These are phyloP conservation scores for Hemaris fuciformis DNA, from an alignment of 2,888 invertebrate species.

Conservation along the genomic window DNA sequence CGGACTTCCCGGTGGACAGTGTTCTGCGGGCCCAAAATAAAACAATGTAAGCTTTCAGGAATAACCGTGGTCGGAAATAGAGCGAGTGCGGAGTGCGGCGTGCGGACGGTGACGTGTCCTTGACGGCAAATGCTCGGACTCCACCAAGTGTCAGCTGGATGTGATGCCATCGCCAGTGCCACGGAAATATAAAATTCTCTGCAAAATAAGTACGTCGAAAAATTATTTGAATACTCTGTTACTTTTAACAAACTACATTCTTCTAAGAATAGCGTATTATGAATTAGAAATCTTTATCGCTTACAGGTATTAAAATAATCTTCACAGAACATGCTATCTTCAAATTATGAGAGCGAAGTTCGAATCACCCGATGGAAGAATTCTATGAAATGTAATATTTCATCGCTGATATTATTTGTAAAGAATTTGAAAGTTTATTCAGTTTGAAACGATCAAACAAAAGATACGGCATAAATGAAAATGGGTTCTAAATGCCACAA, in stretches of 20 bases:
- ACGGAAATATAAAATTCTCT: constrained; percentile 28
- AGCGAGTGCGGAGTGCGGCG: constrained; percentile 35
- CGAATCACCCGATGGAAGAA: background rate
- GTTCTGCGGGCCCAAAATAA: constrained; percentile 66
- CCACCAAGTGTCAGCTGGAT: constrained; percentile 63
- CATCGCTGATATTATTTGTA: background rate
- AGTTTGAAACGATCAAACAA: too few relatives aligned
- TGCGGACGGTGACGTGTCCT: constrained; percentile 68
- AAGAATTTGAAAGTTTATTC: background rate
- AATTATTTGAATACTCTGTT: background rate
- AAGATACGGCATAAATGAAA: background rate
- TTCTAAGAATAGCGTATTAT: background rate
- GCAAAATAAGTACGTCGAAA: background rate
- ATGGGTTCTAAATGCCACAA: background rate
- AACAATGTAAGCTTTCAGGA: constrained; percentile 78
- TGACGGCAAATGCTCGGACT: constrained; percentile 53
- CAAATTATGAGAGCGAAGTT: background rate
- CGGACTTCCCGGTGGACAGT: constrained; percentile 67
- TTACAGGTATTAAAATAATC: background rate
- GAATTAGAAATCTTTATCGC: background rate
- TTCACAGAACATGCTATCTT: background rate
- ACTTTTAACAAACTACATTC: background rate
- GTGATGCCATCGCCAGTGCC: constrained; percentile 34
- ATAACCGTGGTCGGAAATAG: constrained; percentile 70
- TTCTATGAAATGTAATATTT: background rate